Base-by-base conservation (phyloP, 2,797 vertebrate genomes). In the Phrynocephalus vlangalii region DNA sequence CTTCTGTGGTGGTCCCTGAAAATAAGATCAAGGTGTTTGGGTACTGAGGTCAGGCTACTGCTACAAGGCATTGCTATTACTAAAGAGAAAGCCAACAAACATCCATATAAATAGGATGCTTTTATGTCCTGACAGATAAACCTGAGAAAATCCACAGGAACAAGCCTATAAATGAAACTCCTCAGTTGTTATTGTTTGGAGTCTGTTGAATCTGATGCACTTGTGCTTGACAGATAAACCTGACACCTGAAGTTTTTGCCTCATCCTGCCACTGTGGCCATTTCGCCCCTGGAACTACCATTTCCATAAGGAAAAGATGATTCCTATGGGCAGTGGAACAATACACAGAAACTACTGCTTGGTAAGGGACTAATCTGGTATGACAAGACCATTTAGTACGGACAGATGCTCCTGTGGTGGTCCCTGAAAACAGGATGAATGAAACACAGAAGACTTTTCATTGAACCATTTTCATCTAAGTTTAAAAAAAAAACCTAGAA, bases 161-260 rank as follows among this genome's bases (percentile, higher is more conserved):
- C 78, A 88, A 91, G 79, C 44, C 83, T 87, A 60, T 77, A 93
- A 88, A 91, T 83, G 84, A 87, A 63, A 91, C 88, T 82, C 72
- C 75, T 63, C 72, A 84, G 83, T 82, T 89, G 93, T 92, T 83
- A 79, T 18, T 24, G 86, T 87, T 87, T 91, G 24, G 44, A 33
- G 81, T 88, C 38, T 75, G 60, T 86, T 75, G 87, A 88, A 92
- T 78, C 80, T 76, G 83, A 67, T 70, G 28, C 76, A 15, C 26
- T 87, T 94, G 86, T 70, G 76, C 66, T 90, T 84, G 87, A 79
- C 52, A 73, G 86, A 91, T 88, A 91, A 88, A 91, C 87, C 48
- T 73, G 82, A 11, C 9, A 84, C 44, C 10, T 82, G 70, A n/a
- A 84, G 16, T 85, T 82, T 50, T 82, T 81, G 83, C 44, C 91